Evolutionary conservation across 2,888 invertebrate species (phyloP).

Genomic region (Sesamia inferens): DNA sequence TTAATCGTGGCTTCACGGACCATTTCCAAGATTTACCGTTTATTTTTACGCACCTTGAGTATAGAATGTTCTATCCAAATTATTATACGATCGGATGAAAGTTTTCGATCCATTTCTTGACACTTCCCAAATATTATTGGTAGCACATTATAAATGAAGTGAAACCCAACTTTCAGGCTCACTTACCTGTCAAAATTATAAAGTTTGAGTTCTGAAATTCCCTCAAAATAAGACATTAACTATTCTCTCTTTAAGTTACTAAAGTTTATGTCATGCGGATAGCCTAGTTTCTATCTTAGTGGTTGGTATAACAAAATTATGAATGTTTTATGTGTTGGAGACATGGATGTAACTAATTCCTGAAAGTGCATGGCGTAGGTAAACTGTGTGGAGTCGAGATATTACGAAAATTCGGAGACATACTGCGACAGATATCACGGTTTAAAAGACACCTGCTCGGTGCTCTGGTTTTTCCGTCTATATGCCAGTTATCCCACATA

Average conservation of each 20-base stretch:
- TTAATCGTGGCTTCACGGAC: slow-evolving; percentile 51
- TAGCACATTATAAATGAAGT: slow-evolving; percentile 23
- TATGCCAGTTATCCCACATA: slow-evolving; percentile 9
- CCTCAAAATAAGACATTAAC: slow-evolving; percentile 37
- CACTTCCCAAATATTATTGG: slow-evolving; percentile 19
- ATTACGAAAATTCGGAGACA: background rate
- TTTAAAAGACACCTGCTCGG: background rate
- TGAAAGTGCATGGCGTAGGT: slow-evolving; percentile 4
- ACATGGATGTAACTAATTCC: background rate
- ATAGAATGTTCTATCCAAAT: slow-evolving; percentile 25
- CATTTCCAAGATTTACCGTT: slow-evolving; percentile 51
- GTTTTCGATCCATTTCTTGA: slow-evolving; percentile 7
- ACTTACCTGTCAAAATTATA: slow-evolving; percentile 10
- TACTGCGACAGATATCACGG: background rate
- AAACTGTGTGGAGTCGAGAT: background rate
- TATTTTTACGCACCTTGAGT: slow-evolving; percentile 27
- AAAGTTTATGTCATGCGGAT: slow-evolving; percentile 19
- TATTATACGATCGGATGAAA: slow-evolving; percentile 3
- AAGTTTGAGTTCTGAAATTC: slow-evolving; percentile 36
- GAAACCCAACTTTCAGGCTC: slow-evolving; percentile 9
- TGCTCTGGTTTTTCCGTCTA: background rate
- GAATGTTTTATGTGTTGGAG: slow-evolving; percentile 17
- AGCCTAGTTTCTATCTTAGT: slow-evolving; percentile 30
- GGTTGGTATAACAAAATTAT: slow-evolving; percentile 36
- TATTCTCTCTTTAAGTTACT: slow-evolving; percentile 47